Percentiles rank a stretch among this genome's conserved stretches.
Evolutionary conservation across 1,140 invertebrate genomes (phyloP).

Genomic region (Gonatopus flavifemur): DNA sequence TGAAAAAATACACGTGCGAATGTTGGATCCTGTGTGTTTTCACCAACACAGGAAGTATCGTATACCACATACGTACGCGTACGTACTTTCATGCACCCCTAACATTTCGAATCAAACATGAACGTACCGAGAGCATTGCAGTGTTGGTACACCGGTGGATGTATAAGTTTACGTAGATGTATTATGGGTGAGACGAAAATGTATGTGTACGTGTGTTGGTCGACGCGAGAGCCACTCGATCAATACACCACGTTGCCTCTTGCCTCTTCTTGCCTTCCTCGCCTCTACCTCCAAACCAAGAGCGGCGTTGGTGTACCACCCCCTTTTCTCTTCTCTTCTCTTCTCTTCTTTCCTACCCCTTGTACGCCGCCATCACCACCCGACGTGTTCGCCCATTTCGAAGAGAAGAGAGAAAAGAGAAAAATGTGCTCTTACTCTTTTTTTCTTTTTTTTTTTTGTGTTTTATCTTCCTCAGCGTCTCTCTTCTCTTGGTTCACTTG

Average conservation of each 20-base stretch:
- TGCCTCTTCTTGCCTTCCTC: too few relatives aligned
- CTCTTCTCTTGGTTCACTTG: too few relatives aligned
- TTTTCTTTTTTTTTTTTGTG: neutral
- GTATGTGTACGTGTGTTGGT: constrained; percentile 25
- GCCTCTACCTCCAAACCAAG: constrained; percentile 41
- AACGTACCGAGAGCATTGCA: too few relatives aligned
- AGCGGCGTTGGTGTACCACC: constrained; percentile 32
- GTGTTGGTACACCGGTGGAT: too few relatives aligned
- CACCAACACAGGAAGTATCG: too few relatives aligned
- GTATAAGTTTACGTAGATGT: too few relatives aligned
- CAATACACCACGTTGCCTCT: constrained; percentile 57
- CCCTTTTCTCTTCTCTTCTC: neutral
- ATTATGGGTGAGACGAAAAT: constrained; percentile 31
- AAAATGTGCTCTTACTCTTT: constrained; percentile 14
- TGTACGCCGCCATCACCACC: constrained; percentile 7
- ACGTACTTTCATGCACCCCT: too few relatives aligned
- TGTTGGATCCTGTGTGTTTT: too few relatives aligned
- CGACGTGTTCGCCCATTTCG: constrained; percentile 21
- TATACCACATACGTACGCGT: constrained; percentile 14
- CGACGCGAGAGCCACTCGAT: constrained; percentile 55
- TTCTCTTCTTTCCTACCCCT: constrained; percentile 6
- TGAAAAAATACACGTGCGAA: constrained; percentile 2
- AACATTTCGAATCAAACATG: too few relatives aligned
- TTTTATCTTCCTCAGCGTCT: neutral
- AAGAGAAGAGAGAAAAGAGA: constrained; percentile 14